phyloP scores from a whole-genome alignment of 2,113 vertebrate species.

The Heterochromis multidens region DNA sequence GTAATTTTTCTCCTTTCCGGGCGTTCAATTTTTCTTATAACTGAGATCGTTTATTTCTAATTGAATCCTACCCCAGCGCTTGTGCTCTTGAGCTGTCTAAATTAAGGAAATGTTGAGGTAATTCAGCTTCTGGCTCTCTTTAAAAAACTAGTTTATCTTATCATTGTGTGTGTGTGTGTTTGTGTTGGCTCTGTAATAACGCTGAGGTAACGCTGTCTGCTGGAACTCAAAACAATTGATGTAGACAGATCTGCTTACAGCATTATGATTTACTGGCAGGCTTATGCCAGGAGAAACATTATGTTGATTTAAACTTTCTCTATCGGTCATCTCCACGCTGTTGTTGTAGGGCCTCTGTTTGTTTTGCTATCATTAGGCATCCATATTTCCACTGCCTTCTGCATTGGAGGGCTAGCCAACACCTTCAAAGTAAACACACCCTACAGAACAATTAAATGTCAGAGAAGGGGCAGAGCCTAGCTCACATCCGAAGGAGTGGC shows the following conservation, averaged over 20 bases:
- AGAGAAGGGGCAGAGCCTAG: constrained; percentile 46
- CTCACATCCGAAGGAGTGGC: constrained; percentile 46
- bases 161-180: constrained; percentile 9
- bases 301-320: constrained; percentile 65
- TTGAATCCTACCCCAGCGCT: not conserved
- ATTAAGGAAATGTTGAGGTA: constrained; percentile 3
- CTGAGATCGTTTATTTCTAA: not conserved
- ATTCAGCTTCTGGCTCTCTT: not conserved
- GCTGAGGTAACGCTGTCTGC: constrained; percentile 10
- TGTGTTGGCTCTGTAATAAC: constrained; percentile 2
- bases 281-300: constrained; percentile 53
- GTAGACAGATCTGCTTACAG: constrained; percentile 41
- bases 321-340: constrained; percentile 54
- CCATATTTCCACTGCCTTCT: constrained; percentile 40
- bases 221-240: constrained; percentile 42
- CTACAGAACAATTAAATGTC: constrained; percentile 58
- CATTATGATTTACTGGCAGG: constrained; percentile 40
- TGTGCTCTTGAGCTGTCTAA: not conserved
- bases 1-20: not conserved
- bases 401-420: constrained; percentile 31
- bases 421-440: constrained; percentile 65
- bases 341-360: constrained; percentile 40
- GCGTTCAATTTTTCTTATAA: not conserved
- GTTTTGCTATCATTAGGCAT: constrained; percentile 47
- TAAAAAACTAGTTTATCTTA: constrained; percentile 22